phyloP scores from a whole-genome alignment of 1,140 invertebrate genomes.

The Dysdera silvatica region DNA sequence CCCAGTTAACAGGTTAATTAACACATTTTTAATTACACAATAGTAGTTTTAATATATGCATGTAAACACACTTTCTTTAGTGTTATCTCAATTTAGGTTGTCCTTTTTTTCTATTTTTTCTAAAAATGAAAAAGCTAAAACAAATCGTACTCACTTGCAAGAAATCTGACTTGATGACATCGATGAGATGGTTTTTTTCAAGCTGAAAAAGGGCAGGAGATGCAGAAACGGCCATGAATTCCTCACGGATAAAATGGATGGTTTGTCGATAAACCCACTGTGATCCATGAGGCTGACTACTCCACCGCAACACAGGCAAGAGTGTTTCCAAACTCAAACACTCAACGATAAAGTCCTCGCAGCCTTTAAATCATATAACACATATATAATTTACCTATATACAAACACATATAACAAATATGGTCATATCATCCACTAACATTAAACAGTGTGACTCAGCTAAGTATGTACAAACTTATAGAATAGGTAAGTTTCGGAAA shows the following conservation, averaged over 20 bases:
- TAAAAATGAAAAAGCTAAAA: neutral
- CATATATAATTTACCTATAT: too few species aligned
- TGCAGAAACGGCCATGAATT: conserved; percentile 64
- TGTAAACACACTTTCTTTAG: too few species aligned
- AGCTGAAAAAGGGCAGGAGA: conserved; percentile 67
- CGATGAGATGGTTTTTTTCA: conserved; percentile 67
- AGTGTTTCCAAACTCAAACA: conserved; percentile 72
- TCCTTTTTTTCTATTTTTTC: neutral
- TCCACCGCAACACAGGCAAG: conserved; percentile 57
- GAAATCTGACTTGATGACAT: conserved; percentile 78
- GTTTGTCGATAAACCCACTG: conserved; percentile 83
- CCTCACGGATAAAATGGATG: conserved; percentile 71
- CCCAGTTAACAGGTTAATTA: too few species aligned
- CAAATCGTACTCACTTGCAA: conserved; percentile 54
- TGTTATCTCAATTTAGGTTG: neutral
- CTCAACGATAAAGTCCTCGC: conserved; percentile 88
- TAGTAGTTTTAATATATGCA: neutral
- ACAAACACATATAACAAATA: too few species aligned
- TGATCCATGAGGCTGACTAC: conserved; percentile 77
- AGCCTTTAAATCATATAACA: conserved; percentile 47
- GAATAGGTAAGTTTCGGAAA: too few species aligned
- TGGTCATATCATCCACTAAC: too few species aligned
- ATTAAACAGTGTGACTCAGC: too few species aligned
- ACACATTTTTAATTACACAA: too few species aligned
- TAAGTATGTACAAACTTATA: too few species aligned